Evolutionary conservation across 2,888 invertebrate genomes (phyloP), one percentile per base, ranked within the genome.

Genomic region (Drosophila imparisetae): DNA sequence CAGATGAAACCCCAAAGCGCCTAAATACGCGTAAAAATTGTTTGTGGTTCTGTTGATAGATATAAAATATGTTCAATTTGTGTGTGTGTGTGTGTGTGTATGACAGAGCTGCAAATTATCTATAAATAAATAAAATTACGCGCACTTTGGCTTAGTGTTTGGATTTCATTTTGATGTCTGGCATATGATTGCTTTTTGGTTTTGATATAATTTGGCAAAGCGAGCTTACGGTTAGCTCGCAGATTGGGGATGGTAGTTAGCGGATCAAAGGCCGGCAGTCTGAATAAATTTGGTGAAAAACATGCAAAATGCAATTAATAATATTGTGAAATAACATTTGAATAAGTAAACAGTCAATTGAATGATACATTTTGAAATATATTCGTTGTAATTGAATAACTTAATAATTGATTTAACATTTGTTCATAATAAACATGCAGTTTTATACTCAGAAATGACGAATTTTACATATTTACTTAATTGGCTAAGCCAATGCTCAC

Each of bases 121-220:
- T 89, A 89, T 88, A 88, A 89, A 85, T 85, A 85, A 89, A 89
- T 89, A 80, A 89, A 88, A 85, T 89, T 85, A 85, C 87, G 80
- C 77, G 67, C 75, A 80, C 83, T 85, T 89, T 83, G 80, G 84
- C 86, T 76, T 72, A 81, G 72, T 78, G 81, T 81, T 75, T 83
- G 85, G 81, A 86, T 86, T 83, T 72, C 58, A 82, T 66, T 71
- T 80, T 85, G 81, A 85, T 89, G 83, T 82, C 78, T 89, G 90
- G 78, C 69, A 73, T 85, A 83, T 85, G 85, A 85, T 85, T 89
- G 88, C 72, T 85, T 84, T 88, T 75, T 40, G 49, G 52, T 72
- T 72, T 65, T 8, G 10, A 53, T 50, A 36, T 52, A 24, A 50
- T 42, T 54, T 48, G 24, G 11, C 2, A 21, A 21, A 13, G 21